Evolutionary conservation across 1,140 invertebrate genomes (phyloP).

Genomic region (Marisa cornuarietis): DNA sequence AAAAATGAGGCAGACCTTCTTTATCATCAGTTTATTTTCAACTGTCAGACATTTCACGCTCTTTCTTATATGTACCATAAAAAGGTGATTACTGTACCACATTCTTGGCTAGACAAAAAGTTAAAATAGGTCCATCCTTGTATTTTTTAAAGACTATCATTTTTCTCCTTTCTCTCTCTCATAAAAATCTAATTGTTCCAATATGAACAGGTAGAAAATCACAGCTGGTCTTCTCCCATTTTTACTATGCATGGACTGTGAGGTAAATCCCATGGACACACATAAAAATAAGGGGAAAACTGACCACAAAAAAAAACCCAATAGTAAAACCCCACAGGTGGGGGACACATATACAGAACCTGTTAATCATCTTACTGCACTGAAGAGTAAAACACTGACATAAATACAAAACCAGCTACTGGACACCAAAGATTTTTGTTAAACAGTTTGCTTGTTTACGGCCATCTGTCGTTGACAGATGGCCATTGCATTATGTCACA

Average conservation of each 20-base stretch:
- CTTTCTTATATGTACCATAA: not conserved
- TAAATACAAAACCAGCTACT: too few relatives aligned
- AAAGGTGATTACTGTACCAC: constrained; percentile 2
- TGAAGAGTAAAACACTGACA: too few relatives aligned
- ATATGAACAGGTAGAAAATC: constrained; percentile 10
- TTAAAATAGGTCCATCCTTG: not conserved
- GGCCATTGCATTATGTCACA: constrained; percentile 19
- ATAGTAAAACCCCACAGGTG: not conserved
- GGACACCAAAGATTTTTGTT: too few relatives aligned
- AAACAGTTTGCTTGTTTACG: too few relatives aligned
- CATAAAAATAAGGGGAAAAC: constrained; percentile 12
- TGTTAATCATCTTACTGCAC: too few relatives aligned
- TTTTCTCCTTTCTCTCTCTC: not conserved
- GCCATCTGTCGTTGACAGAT: not conserved
- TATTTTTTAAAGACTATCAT: not conserved
- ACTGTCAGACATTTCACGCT: constrained; percentile 8
- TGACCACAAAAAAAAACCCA: not conserved
- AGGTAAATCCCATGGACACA: constrained; percentile 3
- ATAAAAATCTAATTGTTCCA: constrained; percentile 11
- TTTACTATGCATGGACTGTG: constrained; percentile 16
- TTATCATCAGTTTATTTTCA: constrained; percentile 12
- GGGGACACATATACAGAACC: too few relatives aligned
- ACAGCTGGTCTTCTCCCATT: not conserved
- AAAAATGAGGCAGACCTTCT: too few relatives aligned
- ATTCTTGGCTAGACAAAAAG: constrained; percentile 14